Percentiles rank a stretch among this genome's conserved stretches.
These are phyloP conservation scores for Antheraea yamamai DNA, from an alignment of 2,888 invertebrate species.

Conservation along the genomic window DNA sequence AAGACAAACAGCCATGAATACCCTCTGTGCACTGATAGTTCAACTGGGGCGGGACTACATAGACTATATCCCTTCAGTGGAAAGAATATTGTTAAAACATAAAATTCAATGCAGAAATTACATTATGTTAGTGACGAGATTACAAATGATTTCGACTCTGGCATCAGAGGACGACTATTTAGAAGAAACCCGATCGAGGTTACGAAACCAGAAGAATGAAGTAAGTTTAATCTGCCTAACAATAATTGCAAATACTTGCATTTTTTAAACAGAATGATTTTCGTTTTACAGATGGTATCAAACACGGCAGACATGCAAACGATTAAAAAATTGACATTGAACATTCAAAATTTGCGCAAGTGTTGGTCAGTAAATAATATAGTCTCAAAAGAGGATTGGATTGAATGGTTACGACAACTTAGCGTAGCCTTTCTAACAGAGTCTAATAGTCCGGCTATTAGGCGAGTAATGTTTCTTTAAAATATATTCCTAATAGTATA, in stretches of 20 bases:
- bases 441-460: constrained; percentile 96
- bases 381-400: constrained; percentile 98
- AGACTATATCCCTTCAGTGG: constrained; percentile 96
- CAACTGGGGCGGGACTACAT: constrained; percentile 96
- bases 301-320: constrained; percentile 77
- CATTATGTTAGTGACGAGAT: constrained; percentile 88
- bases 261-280: not conserved
- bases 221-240: not conserved
- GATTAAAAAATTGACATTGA: constrained; percentile 90
- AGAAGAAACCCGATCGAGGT: constrained; percentile 83
- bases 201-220: constrained; percentile 86
- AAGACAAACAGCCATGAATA: constrained; percentile 92
- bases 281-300: constrained; percentile 54
- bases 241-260: not conserved
- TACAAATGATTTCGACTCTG: constrained; percentile 88
- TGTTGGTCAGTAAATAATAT: constrained; percentile 94
- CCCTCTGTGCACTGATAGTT: constrained; percentile 91
- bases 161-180: constrained; percentile 90
- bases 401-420: constrained; percentile 96
- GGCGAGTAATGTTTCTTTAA: constrained; percentile 54
- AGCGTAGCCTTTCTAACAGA: constrained; percentile 96
- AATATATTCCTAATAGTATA: not conserved
- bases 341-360: constrained; percentile 90
- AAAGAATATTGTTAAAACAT: constrained; percentile 90
- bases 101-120: constrained; percentile 89